Evolutionary conservation across 2,113 vertebrate genomes (phyloP).

Genomic region (Deroptyus accipitrinus): DNA sequence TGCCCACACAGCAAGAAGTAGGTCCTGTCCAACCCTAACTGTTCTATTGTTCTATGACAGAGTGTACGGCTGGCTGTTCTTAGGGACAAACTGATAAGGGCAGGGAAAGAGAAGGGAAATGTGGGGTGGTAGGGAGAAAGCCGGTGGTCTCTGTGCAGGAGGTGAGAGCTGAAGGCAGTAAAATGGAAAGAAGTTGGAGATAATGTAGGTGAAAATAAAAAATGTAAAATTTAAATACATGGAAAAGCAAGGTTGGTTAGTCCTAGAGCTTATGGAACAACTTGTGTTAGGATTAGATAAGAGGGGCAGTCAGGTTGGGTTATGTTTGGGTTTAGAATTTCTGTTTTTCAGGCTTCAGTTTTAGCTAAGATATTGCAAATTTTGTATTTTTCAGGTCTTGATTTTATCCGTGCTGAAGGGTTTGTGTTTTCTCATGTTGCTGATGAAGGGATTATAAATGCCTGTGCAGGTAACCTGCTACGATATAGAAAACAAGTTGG

Average conservation of each 20-base stretch:
- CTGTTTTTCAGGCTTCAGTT: not conserved
- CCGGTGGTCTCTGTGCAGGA: not conserved
- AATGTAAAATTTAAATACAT: not conserved
- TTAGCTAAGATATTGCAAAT: not conserved
- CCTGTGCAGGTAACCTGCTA: slow-evolving; percentile 79
- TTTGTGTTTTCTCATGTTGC: slow-evolving; percentile 84
- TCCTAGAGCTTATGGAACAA: not conserved
- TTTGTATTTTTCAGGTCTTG: slow-evolving; percentile 67
- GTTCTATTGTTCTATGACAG: not conserved
- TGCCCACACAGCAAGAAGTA: not conserved
- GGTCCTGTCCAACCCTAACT: not conserved
- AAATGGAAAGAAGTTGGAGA: not conserved
- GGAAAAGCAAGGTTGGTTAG: not conserved
- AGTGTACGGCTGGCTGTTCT: not conserved
- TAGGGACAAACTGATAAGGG: not conserved
- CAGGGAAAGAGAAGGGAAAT: not conserved
- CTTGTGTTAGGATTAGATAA: not conserved
- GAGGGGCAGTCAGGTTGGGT: not conserved
- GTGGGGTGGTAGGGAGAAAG: fast-evolving
- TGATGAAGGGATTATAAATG: slow-evolving; percentile 84
- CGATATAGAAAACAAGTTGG: slow-evolving; percentile 82
- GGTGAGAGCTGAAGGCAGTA: not conserved
- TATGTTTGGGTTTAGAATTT: not conserved
- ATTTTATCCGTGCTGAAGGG: slow-evolving; percentile 83
- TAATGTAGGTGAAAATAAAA: not conserved